Base-by-base conservation (phyloP, 2,797 vertebrate species). In the Atherinosoma microstoma region DNA sequence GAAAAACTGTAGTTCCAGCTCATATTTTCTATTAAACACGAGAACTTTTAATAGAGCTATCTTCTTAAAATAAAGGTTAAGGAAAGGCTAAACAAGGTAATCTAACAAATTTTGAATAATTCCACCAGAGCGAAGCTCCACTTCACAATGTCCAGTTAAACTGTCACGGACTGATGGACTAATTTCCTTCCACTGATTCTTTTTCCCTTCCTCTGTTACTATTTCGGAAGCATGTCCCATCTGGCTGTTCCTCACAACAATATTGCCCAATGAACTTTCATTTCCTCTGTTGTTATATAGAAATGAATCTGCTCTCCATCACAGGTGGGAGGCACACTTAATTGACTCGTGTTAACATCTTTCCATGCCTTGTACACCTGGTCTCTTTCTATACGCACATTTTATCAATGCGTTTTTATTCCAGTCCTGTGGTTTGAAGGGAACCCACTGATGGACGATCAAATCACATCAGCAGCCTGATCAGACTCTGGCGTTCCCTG, bases 281-380 rank as follows among this genome's bases (percentile, higher is more conserved):
- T 94, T 92, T 93, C 88, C 83, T 87, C 72, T 82, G 84, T 87
- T 93, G 94, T 93, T 94, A 93, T 93, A 89, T 91, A 90, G 91
- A 94, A 93, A 93, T 93, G 92, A 94, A 92, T 89, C 78, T 91
- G 91, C 90, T 88, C 90, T 91, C 90, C 82, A 92, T 93, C 94
- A 93, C 94, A 95, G 94, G 93, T 95, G 94, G 92, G 82, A 90
- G 88, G 87, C 85, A 71, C 72, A 86, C 85, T 90, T 94, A 93
- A 94, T 94, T 94, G 93, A 94, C 92, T 93, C 56, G 70, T 93
- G 93, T 94, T 93, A 91, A 92, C 92, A 90, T 92, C 86, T 81
- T 82, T 70, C 76, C 79, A 58, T 72, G 79, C 85, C 85, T 78
- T 76, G 83, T 91, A 91, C 94, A 94, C 93, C 94, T 95, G 94